Conservation (phyloP, 2,113 vertebrate genomes). For the Clarias macrocephalus region DNA sequence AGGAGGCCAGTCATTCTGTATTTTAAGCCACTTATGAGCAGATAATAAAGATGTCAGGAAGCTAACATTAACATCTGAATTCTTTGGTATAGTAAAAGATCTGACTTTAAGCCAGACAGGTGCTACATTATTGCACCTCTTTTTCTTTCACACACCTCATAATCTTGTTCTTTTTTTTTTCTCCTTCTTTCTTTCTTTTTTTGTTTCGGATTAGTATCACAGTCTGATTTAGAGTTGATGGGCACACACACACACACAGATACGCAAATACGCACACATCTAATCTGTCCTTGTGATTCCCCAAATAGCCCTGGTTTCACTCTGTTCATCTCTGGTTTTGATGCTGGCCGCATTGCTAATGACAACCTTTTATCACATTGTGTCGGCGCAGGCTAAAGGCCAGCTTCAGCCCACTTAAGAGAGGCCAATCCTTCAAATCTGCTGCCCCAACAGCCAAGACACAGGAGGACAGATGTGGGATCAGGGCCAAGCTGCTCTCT, state of each 20-base stretch:
- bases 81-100: conserved; percentile 60
- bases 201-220: conserved; percentile 62
- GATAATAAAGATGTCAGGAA: conserved; percentile 40
- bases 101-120: conserved; percentile 49
- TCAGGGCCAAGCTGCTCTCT: conserved; percentile 63
- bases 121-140: conserved; percentile 19
- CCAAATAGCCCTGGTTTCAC: conserved; percentile 66
- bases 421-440: conserved; percentile 64
- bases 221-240: conserved; percentile 24
- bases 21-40: not conserved
- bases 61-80: conserved; percentile 57
- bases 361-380: conserved; percentile 67
- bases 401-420: conserved; percentile 70
- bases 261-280: conserved; percentile 42
- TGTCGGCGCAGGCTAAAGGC: conserved; percentile 59
- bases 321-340: conserved; percentile 57
- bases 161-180: not conserved
- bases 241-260: conserved; percentile 35
- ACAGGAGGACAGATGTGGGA: conserved; percentile 69
- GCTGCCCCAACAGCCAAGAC: conserved; percentile 52
- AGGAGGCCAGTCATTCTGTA: not conserved
- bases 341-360: conserved; percentile 64
- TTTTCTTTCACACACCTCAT: not conserved
- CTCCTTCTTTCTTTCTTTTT: conserved; percentile 58
- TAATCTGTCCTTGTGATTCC: conserved; percentile 62